A percentile compares a stretch with the other conserved stretches of the same genome.
phyloP scores from a whole-genome alignment of 1,140 invertebrate species.

The Acromyrmex echinatior region DNA sequence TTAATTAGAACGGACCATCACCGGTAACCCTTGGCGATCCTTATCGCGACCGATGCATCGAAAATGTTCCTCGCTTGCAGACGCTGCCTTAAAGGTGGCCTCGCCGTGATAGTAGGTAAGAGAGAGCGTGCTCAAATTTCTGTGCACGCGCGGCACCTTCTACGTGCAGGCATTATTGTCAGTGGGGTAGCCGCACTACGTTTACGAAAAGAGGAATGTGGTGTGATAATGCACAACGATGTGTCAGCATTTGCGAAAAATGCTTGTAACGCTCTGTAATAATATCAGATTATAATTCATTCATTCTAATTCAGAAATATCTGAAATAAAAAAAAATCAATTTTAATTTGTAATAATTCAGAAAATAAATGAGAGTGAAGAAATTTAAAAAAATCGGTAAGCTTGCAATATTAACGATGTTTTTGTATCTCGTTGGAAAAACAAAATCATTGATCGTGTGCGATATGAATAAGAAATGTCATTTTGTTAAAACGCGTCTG shows the following conservation, averaged over 20 bases:
- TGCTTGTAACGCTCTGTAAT: not conserved
- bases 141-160: conserved; percentile 48
- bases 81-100: conserved; percentile 35
- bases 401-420: not conserved
- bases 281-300: not conserved
- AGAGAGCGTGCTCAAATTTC: conserved; percentile 37
- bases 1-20: conserved; percentile 71
- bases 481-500: not conserved
- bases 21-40: conserved; percentile 44
- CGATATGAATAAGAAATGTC: too few species aligned
- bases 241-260: conserved; percentile 51
- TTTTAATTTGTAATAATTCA: not conserved
- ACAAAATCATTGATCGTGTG: not conserved
- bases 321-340: not conserved
- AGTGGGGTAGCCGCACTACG: conserved; percentile 32
- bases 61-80: not conserved
- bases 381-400: not conserved
- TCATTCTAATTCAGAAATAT: not conserved
- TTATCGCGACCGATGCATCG: conserved; percentile 54
- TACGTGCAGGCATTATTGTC: conserved; percentile 57
- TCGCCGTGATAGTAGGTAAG: not conserved
- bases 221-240: conserved; percentile 35
- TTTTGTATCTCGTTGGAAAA: not conserved
- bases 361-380: not conserved
- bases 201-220: conserved; percentile 43